A percentile compares a stretch with the other conserved stretches of the same genome.
Conservation (phyloP, 2,797 vertebrate species). For the Chrysocyon brachyurus region DNA sequence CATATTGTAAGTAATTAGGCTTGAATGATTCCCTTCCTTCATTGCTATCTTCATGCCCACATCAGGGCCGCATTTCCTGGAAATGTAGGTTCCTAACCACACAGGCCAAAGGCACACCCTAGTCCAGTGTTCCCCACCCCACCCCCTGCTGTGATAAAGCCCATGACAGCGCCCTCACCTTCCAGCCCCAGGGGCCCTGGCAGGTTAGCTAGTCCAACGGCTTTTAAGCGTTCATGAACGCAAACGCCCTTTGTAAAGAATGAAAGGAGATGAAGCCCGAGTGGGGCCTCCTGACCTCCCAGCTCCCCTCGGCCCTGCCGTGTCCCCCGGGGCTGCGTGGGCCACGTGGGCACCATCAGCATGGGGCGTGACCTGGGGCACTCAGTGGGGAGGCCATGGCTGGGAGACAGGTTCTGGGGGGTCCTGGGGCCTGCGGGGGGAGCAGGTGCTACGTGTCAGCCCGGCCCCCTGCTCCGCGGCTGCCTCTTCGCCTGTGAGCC, state of each 20-base stretch:
- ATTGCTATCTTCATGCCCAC: fast-evolving
- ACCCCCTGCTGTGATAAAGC: not conserved
- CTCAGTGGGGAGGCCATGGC: not conserved
- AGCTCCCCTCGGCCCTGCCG: fast-evolving
- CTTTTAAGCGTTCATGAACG: not conserved
- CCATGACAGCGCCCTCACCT: fast-evolving
- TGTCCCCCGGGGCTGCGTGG: too few relatives aligned
- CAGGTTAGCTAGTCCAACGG: fast-evolving
- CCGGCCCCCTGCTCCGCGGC: not conserved
- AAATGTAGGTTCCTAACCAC: not conserved
- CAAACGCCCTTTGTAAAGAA: not conserved
- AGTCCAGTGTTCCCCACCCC: fast-evolving
- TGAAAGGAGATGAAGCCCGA: not conserved
- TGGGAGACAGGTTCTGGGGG: not conserved
- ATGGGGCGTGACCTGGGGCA: not conserved
- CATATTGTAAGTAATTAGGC: not conserved
- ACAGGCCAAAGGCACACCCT: too few relatives aligned
- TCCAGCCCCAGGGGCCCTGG: not conserved
- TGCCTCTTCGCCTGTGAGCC: fast-evolving
- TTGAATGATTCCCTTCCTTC: not conserved
- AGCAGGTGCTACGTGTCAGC: not conserved
- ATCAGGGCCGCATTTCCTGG: not conserved
- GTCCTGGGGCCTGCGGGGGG: not conserved
- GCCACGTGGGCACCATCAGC: too few relatives aligned
- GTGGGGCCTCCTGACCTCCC: not conserved